Conservation (phyloP, 2,113 vertebrate species). For the Bos indicus region DNA sequence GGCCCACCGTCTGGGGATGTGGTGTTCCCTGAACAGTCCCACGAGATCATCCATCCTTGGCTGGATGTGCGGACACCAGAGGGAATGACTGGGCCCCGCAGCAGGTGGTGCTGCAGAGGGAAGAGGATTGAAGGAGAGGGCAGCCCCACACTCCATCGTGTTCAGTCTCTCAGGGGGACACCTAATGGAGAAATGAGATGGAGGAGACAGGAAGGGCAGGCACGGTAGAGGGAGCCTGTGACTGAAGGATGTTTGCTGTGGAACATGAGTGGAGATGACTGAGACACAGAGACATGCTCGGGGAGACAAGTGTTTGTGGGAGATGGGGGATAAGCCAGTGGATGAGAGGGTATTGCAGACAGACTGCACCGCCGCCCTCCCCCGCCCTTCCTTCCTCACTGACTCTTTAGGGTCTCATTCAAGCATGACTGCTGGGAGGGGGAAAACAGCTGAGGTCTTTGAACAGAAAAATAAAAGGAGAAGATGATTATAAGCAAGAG, state of each 20-base stretch:
- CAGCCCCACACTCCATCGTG: neutral
- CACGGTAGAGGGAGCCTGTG: neutral
- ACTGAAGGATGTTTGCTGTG: neutral
- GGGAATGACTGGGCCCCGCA: neutral
- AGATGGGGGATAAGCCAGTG: neutral
- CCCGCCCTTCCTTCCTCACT: neutral
- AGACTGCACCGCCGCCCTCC: neutral
- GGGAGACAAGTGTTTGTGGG: neutral
- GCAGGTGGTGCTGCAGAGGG: neutral
- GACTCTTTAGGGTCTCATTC: neutral
- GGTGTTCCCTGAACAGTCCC: neutral
- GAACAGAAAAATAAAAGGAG: neutral
- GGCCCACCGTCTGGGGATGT: neutral
- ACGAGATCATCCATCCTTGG: neutral
- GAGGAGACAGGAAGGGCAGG: neutral
- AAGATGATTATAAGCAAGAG: neutral
- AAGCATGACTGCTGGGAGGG: fast-evolving
- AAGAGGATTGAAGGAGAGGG: neutral
- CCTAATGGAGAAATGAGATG: neutral
- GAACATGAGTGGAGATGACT: neutral
- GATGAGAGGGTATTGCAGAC: neutral
- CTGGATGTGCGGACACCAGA: neutral
- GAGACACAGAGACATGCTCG: neutral
- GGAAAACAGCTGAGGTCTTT: neutral
- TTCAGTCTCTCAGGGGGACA: neutral